Evolutionary conservation across 2,888 invertebrate species (phyloP).

Genomic region (Meiosimyza decipiens): DNA sequence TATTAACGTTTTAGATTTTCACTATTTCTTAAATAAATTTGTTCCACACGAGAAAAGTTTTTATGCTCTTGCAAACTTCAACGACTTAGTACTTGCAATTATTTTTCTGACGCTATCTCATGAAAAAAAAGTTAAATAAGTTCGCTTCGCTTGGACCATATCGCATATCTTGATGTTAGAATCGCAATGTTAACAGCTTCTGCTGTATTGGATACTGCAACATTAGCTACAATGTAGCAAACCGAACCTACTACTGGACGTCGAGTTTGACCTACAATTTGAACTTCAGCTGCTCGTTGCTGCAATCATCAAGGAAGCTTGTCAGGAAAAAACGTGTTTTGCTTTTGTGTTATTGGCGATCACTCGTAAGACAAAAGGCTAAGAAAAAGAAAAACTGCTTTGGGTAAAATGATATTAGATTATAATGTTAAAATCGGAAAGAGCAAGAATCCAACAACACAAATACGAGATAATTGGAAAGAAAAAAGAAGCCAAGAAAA

Average conservation of each 20-base stretch:
- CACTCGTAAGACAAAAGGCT: too few relatives aligned
- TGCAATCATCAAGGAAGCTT: neutral
- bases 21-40: constrained; percentile 19
- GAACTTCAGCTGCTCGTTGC: constrained; percentile 8
- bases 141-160: too few relatives aligned
- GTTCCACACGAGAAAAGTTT: constrained; percentile 18
- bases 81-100: neutral
- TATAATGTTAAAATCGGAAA: too few relatives aligned
- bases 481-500: too few relatives aligned
- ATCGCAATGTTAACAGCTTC: constrained; percentile 28
- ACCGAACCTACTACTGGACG: constrained; percentile 19
- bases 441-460: too few relatives aligned
- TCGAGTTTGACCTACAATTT: constrained; percentile 21
- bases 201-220: neutral
- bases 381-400: too few relatives aligned
- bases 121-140: neutral
- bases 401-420: too few relatives aligned
- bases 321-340: too few relatives aligned
- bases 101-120: neutral
- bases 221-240: constrained; percentile 1
- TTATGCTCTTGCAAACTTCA: neutral
- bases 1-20: constrained; percentile 25
- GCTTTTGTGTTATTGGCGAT: too few relatives aligned
- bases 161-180: constrained; percentile 8
- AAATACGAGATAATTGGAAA: too few relatives aligned